These are phyloP conservation scores for Ptychadena robeensis DNA, from an alignment of 2,797 vertebrate genomes.

Conservation along the genomic window DNA sequence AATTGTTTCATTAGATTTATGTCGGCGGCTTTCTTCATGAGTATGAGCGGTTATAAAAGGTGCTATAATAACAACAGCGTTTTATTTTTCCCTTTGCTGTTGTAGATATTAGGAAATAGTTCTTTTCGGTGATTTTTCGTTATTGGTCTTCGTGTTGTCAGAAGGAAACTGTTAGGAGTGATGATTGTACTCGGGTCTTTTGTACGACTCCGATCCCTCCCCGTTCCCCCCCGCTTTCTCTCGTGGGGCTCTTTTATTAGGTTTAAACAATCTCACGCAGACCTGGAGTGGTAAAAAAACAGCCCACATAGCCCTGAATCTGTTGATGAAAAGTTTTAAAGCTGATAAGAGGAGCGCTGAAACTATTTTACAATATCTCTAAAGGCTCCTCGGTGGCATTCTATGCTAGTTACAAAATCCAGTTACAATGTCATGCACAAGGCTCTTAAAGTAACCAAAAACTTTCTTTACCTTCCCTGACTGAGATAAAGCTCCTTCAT, in stretches of 20 bases:
- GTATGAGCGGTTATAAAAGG: neutral
- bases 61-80: neutral
- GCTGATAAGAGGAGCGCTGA: too few species aligned
- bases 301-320: neutral
- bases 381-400: too few species aligned
- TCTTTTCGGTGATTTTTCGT: neutral
- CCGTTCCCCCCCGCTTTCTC: neutral
- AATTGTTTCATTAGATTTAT: conserved; percentile 2
- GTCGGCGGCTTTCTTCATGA: neutral
- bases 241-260: too few species aligned
- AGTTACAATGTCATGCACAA: too few species aligned
- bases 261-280: neutral
- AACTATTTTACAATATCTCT: too few species aligned
- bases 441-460: too few species aligned
- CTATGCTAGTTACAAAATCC: too few species aligned
- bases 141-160: neutral
- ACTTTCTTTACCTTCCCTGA: too few species aligned
- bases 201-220: neutral
- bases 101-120: neutral
- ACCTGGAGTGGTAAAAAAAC: neutral
- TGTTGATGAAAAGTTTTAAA: neutral
- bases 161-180: neutral
- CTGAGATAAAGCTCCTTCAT: too few species aligned
- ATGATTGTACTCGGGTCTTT: neutral
- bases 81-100: neutral